Percentiles rank a stretch among this genome's conserved stretches.
Conservation (phyloP, 2,113 vertebrate genomes). For the Coracopsis vasa region DNA sequence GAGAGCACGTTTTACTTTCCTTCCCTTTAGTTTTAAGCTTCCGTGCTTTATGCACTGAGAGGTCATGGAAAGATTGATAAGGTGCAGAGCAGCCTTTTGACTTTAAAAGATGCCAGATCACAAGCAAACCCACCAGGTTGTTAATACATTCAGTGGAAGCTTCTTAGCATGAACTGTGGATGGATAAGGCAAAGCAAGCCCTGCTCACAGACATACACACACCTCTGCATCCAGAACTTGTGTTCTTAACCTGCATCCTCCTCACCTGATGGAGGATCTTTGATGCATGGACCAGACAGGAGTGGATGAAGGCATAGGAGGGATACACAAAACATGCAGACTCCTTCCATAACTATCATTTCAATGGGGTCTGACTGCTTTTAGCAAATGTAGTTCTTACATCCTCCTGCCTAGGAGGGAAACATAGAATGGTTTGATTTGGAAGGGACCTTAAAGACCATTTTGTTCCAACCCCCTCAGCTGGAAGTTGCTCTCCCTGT, state of each 20-base stretch:
- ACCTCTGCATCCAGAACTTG: not conserved
- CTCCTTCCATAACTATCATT: not conserved
- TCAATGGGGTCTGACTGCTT: not conserved
- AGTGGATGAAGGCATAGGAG: not conserved
- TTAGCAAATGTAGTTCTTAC: not conserved
- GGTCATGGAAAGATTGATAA: not conserved
- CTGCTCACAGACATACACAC: accelerated
- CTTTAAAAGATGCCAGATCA: not conserved
- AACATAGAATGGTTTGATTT: not conserved
- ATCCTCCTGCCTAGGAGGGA: not conserved
- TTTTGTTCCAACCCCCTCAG: not conserved
- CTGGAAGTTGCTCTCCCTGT: not conserved
- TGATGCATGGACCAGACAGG: not conserved
- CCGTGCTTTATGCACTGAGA: not conserved
- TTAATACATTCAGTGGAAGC: not conserved
- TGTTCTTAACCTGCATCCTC: not conserved
- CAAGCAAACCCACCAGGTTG: not conserved
- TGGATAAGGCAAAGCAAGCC: not conserved
- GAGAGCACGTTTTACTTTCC: not conserved
- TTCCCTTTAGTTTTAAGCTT: not conserved
- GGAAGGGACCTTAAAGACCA: not conserved
- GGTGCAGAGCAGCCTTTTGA: not conserved
- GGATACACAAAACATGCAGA: not conserved
- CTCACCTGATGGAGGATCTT: not conserved
- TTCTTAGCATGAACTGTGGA: not conserved